These are phyloP conservation scores for Cavia aperea DNA, from an alignment of 2,113 vertebrate genomes.

Conservation along the genomic window DNA sequence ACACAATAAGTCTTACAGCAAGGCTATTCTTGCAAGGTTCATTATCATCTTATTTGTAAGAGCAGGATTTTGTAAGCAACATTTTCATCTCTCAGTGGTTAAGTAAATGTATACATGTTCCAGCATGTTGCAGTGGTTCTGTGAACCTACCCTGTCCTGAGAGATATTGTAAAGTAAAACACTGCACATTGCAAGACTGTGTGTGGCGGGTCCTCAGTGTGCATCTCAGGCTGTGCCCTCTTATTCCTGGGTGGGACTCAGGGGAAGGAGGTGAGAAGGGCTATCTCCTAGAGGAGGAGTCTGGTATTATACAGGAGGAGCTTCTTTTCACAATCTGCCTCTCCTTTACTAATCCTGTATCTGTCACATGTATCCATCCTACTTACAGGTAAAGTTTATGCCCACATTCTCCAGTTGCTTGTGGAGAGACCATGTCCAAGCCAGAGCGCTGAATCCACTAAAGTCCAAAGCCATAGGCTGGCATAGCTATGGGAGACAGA, in stretches of 20 bases:
- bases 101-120: not conserved
- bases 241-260: accelerated
- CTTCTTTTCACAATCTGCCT: accelerated
- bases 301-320: accelerated
- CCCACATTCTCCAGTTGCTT: not conserved
- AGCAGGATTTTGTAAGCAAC: not conserved
- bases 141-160: not conserved
- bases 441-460: no score
- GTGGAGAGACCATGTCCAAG: not conserved
- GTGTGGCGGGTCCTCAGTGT: accelerated
- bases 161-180: not conserved
- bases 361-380: accelerated
- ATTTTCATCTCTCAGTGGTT: not conserved
- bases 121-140: no score
- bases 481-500: accelerated
- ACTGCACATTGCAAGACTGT: not conserved
- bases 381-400: not conserved
- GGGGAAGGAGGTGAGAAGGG: not conserved
- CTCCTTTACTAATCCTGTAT: no score
- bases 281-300: no score
- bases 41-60: not conserved
- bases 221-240: no score
- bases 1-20: not conserved
- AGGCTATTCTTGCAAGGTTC: not conserved
- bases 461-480: not conserved